Evolutionary conservation across 1,140 invertebrate species (phyloP).

Genomic region (Rhagoletis pomonella): DNA sequence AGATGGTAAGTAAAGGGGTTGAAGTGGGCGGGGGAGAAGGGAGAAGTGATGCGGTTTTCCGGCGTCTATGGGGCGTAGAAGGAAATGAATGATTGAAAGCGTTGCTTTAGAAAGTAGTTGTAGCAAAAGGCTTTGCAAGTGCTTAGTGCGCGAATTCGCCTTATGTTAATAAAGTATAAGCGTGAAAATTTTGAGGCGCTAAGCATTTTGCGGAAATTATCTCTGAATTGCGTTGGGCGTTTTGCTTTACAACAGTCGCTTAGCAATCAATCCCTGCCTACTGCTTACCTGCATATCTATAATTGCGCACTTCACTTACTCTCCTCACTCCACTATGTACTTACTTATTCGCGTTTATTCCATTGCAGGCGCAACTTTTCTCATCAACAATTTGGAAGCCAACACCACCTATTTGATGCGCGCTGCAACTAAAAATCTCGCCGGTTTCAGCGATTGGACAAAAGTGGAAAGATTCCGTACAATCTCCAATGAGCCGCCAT

Average conservation of each 20-base stretch:
- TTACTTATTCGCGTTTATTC: neutral
- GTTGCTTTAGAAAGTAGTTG: too few relatives aligned
- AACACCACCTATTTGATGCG: conserved; percentile 73
- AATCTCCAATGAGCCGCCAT: conserved; percentile 63
- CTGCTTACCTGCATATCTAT: too few relatives aligned
- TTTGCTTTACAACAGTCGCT: too few relatives aligned
- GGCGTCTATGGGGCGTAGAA: too few relatives aligned
- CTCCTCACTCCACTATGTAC: too few relatives aligned
- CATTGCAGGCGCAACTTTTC: conserved; percentile 70
- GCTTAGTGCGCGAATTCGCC: too few relatives aligned
- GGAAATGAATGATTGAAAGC: too few relatives aligned
- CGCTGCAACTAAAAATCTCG: conserved; percentile 73
- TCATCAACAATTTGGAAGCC: conserved; percentile 70
- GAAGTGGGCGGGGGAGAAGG: neutral
- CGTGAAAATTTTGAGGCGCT: neutral
- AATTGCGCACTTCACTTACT: too few relatives aligned
- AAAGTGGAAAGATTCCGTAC: conserved; percentile 67
- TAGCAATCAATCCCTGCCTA: too few relatives aligned
- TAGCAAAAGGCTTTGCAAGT: too few relatives aligned
- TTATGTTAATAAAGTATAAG: neutral
- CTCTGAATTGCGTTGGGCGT: too few relatives aligned
- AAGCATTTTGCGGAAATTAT: too few relatives aligned
- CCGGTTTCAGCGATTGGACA: conserved; percentile 73
- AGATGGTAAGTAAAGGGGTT: conserved; percentile 71
- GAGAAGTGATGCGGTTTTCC: neutral